Conservation (phyloP, 92 coral and sea anemone species). For the Muricea muricata region DNA sequence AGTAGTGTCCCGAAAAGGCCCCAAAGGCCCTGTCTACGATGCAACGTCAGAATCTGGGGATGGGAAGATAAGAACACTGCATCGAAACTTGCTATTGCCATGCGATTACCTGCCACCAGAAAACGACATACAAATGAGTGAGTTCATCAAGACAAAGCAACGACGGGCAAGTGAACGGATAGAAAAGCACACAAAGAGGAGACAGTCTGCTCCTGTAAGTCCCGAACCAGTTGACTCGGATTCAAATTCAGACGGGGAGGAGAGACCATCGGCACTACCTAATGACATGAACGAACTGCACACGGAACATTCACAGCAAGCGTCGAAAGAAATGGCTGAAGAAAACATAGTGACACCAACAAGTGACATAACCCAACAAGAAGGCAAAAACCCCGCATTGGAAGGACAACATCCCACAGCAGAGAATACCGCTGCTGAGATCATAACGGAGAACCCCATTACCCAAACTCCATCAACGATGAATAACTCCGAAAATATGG, state of each 20-base stretch:
- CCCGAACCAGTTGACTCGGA: too few relatives aligned
- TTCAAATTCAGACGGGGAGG: too few relatives aligned
- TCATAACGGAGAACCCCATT: too few relatives aligned
- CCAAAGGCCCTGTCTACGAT: not conserved
- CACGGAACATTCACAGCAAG: not conserved
- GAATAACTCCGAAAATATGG: not conserved
- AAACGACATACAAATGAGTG: not conserved
- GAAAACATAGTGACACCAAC: too few relatives aligned
- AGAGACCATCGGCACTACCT: not conserved
- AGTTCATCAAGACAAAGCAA: too few relatives aligned
- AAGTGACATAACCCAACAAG: not conserved
- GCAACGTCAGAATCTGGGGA: not conserved
- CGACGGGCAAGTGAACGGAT: not conserved
- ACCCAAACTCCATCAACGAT: not conserved
- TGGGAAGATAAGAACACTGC: not conserved
- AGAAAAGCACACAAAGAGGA: not conserved
- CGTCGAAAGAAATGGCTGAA: not conserved
- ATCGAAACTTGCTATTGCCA: not conserved
- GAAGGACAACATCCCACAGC: too few relatives aligned
- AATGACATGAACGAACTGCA: not conserved
- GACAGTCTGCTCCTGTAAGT: not conserved
- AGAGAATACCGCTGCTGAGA: too few relatives aligned
- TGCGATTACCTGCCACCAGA: not conserved
- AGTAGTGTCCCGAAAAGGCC: not conserved
- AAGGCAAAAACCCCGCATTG: not conserved